Evolutionary conservation across 2,113 vertebrate species (phyloP).

Genomic region (Indicator maculatus): DNA sequence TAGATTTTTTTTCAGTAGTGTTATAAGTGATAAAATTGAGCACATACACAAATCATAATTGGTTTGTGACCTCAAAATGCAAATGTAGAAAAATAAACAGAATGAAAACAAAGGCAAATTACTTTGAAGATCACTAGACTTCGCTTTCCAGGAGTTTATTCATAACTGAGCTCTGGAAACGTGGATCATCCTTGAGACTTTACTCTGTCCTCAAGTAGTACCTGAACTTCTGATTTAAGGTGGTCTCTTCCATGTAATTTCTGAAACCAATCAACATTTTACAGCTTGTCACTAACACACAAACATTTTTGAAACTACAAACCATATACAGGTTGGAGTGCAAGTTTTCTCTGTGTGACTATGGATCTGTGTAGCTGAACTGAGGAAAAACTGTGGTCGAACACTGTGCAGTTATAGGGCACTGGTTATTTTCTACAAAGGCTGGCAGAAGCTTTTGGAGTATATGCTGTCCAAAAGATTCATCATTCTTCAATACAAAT

Average conservation of each 20-base stretch:
- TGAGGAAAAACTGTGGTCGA: background rate
- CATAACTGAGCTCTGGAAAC: background rate
- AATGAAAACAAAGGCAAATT: background rate
- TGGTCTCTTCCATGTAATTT: background rate
- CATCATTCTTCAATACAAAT: background rate
- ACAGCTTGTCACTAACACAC: background rate
- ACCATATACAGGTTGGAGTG: background rate
- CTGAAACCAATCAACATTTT: background rate
- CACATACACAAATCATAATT: background rate
- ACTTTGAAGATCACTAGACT: background rate
- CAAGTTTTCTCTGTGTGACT: background rate
- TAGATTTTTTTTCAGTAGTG: background rate
- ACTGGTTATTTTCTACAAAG: background rate
- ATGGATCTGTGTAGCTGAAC: accelerated
- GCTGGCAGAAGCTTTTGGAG: background rate
- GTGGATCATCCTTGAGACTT: background rate
- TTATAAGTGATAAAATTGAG: background rate
- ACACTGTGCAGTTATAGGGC: background rate
- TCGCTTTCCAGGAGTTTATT: background rate
- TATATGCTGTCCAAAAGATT: background rate
- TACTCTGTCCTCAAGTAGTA: background rate
- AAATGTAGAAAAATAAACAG: background rate
- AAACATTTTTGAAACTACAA: background rate
- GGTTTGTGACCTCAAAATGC: background rate
- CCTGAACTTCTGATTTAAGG: background rate